Conservation (phyloP, 2,113 vertebrate genomes). For the Oenanthe melanoleuca region DNA sequence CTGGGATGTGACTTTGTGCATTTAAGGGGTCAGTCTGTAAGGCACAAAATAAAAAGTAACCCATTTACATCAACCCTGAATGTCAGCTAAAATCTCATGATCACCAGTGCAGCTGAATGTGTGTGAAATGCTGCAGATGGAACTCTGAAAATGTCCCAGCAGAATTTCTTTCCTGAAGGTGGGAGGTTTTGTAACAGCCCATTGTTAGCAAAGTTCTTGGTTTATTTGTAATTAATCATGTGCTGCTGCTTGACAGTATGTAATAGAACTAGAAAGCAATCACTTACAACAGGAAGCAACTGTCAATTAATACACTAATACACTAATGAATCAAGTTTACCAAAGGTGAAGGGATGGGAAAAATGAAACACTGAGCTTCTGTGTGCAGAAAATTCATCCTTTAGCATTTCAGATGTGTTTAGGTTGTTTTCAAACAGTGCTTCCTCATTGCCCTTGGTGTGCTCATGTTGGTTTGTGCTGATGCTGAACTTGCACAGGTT, state of each 20-base stretch:
- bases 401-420: neutral
- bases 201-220: constrained; percentile 25
- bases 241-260: constrained; percentile 54
- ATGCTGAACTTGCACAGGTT: neutral
- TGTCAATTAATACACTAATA: constrained; percentile 69
- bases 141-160: neutral
- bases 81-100: neutral
- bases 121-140: neutral
- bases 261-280: constrained; percentile 66
- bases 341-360: constrained; percentile 7
- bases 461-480: fast-evolving
- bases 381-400: neutral
- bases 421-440: neutral
- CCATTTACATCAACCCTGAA: neutral
- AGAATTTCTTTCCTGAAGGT: neutral
- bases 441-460: neutral
- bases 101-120: neutral
- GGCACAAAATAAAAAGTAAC: neutral
- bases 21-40: neutral
- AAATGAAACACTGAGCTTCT: neutral
- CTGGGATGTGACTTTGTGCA: neutral
- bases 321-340: constrained; percentile 70
- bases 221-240: constrained; percentile 73
- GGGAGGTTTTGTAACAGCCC: neutral
- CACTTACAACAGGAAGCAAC: constrained; percentile 66